These are phyloP conservation scores for Neosalanx taihuensis DNA, from an alignment of 2,797 vertebrate genomes.

Conservation along the genomic window DNA sequence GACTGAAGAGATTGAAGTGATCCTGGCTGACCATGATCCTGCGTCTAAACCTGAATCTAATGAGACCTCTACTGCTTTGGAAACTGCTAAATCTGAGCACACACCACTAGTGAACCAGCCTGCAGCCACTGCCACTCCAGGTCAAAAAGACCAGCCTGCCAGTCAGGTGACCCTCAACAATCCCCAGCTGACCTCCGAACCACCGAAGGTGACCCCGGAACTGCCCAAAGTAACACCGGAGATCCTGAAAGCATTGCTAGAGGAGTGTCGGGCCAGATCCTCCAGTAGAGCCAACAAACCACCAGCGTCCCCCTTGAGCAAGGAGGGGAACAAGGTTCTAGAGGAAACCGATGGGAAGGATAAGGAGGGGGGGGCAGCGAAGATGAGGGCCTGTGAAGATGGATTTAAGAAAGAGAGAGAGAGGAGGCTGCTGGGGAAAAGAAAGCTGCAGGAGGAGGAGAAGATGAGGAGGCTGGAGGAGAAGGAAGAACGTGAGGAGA, in stretches of 20 bases:
- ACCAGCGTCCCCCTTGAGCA: neutral
- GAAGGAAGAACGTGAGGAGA: neutral
- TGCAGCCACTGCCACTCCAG: too few species aligned
- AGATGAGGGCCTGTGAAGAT: neutral
- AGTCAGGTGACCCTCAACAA: too few species aligned
- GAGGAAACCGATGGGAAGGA: neutral
- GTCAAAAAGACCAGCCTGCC: neutral
- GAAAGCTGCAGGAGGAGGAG: slow-evolving; percentile 39
- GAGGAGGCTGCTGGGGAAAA: slow-evolving; percentile 15
- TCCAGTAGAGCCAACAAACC: neutral
- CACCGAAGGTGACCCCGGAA: slow-evolving; percentile 16
- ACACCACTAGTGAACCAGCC: neutral
- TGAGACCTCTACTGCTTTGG: neutral
- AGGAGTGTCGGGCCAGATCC: slow-evolving; percentile 44
- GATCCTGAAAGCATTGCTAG: slow-evolving; percentile 47
- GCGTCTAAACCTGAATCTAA: too few species aligned
- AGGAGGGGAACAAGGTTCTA: neutral
- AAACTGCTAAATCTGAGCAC: neutral
- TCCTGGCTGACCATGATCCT: neutral
- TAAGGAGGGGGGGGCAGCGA: neutral
- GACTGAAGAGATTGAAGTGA: neutral
- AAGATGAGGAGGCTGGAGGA: slow-evolving; percentile 13
- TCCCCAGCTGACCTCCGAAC: neutral
- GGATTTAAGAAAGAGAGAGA: slow-evolving; percentile 5
- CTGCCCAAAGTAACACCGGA: slow-evolving; percentile 53